Evolutionary conservation across 2,797 vertebrate genomes (phyloP).

Genomic region (Hyperoplus immaculatus): DNA sequence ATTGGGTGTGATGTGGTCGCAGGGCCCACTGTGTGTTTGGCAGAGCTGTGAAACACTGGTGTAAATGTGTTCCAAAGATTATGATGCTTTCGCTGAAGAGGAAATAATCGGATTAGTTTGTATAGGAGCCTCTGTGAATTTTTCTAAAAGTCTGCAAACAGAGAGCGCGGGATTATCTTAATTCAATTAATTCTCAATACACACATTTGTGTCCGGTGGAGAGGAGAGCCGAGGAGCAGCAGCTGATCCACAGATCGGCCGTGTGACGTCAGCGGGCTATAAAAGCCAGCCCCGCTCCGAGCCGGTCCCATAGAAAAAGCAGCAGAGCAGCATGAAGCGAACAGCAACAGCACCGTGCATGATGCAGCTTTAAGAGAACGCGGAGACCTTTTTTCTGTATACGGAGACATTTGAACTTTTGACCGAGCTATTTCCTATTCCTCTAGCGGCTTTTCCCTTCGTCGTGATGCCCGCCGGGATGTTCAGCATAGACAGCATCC

Average conservation of each 20-base stretch:
- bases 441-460: not conserved
- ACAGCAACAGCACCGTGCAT: constrained; percentile 54
- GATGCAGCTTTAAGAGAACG: constrained; percentile 67
- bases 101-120: constrained; percentile 91
- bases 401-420: constrained; percentile 23
- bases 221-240: constrained; percentile 62
- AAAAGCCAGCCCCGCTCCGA: constrained; percentile 88
- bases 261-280: constrained; percentile 97
- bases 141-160: constrained; percentile 83
- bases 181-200: constrained; percentile 97
- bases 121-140: constrained; percentile 26
- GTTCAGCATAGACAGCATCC: constrained; percentile 99
- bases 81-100: constrained; percentile 77
- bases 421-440: constrained; percentile 2
- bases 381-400: constrained; percentile 11
- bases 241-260: constrained; percentile 81
- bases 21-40: no score
- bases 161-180: constrained; percentile 88
- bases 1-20: no score
- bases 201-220: constrained; percentile 83
- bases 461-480: constrained; percentile 95
- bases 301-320: constrained; percentile 73
- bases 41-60: constrained; percentile 10
- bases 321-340: constrained; percentile 14
- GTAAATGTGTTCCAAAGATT: constrained; percentile 28